A percentile compares a stretch with the other conserved stretches of the same genome.
Evolutionary conservation across 2,888 invertebrate genomes (phyloP).

Genomic region (Macropis europaea): DNA sequence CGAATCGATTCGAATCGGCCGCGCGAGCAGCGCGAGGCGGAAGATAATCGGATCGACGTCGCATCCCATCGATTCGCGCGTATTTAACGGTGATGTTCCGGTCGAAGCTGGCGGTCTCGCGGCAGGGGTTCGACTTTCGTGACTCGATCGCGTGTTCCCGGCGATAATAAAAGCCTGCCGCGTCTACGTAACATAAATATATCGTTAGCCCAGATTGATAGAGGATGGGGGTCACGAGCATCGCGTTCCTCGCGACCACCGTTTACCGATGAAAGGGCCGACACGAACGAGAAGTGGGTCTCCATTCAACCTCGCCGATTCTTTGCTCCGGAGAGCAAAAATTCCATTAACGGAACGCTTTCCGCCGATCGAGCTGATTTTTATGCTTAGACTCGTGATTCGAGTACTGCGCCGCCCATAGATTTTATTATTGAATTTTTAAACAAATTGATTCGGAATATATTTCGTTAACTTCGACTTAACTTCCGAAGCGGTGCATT

Average conservation of each 20-base stretch:
- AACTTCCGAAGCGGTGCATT: too few relatives aligned
- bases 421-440: too few relatives aligned
- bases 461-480: too few relatives aligned
- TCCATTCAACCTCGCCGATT: too few relatives aligned
- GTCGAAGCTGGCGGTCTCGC: not conserved
- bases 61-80: not conserved
- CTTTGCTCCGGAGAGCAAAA: too few relatives aligned
- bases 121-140: slow-evolving; percentile 32
- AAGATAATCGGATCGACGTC: too few relatives aligned
- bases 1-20: not conserved
- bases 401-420: too few relatives aligned
- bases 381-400: too few relatives aligned
- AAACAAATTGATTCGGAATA: too few relatives aligned
- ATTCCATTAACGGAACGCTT: too few relatives aligned
- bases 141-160: slow-evolving; percentile 56
- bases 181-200: slow-evolving; percentile 47
- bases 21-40: too few relatives aligned
- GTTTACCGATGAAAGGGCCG: not conserved
- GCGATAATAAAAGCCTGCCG: slow-evolving; percentile 41
- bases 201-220: slow-evolving; percentile 60
- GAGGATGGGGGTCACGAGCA: slow-evolving; percentile 41
- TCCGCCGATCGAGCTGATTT: too few relatives aligned
- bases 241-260: slow-evolving; percentile 12
- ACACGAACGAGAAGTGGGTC: not conserved
- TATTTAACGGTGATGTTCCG: not conserved